Evolutionary conservation across 23 tunicate species (phyloP).

Genomic region (Phallusia fumigata): DNA sequence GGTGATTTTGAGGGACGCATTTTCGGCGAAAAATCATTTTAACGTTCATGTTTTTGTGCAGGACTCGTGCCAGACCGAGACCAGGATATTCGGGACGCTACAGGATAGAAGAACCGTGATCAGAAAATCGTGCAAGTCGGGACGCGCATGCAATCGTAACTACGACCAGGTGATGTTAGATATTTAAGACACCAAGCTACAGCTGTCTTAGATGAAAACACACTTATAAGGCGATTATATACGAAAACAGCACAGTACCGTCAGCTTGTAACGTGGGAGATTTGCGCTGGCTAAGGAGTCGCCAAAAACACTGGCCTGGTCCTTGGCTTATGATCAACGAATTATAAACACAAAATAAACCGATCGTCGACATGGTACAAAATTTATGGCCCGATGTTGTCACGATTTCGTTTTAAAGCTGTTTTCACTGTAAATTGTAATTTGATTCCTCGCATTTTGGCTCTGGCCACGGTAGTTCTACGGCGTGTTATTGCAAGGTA

Average conservation of each 20-base stretch:
- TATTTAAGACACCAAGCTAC: too few relatives aligned
- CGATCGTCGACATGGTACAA: not conserved
- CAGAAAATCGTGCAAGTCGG: conserved; percentile 16
- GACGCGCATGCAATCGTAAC: not conserved
- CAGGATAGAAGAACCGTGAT: not conserved
- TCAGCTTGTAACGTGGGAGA: not conserved
- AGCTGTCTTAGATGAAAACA: not conserved
- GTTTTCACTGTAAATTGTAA: conserved; percentile 6
- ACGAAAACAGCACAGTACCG: not conserved
- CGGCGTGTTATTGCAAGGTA: too few relatives aligned
- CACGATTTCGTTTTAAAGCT: not conserved
- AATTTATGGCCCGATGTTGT: conserved; percentile 9
- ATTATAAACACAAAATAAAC: conserved; percentile 6
- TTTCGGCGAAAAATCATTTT: too few relatives aligned
- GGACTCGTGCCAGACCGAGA: conserved; percentile 26
- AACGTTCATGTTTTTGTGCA: not conserved
- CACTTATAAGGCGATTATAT: not conserved
- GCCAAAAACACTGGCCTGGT: too few relatives aligned
- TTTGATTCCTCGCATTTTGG: not conserved
- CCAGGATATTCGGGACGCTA: not conserved
- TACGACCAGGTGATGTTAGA: not conserved
- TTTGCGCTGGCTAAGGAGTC: too few relatives aligned
- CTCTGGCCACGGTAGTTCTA: not conserved
- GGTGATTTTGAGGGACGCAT: too few relatives aligned
- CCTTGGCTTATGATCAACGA: not conserved